Evolutionary conservation across 2,113 vertebrate species (phyloP).

Genomic region (Lates calcarifer): DNA sequence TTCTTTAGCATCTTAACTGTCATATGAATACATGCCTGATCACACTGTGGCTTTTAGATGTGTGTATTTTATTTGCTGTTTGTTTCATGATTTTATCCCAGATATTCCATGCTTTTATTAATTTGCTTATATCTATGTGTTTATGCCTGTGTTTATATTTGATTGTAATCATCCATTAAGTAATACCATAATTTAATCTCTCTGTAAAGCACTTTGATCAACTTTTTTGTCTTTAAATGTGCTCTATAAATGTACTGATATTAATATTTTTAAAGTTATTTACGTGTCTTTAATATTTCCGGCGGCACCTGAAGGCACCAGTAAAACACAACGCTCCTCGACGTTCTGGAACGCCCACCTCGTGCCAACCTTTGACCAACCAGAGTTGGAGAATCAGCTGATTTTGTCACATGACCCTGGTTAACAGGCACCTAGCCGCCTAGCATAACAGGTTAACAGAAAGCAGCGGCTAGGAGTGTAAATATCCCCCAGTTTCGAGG

Average conservation of each 20-base stretch:
- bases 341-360: conserved; percentile 32
- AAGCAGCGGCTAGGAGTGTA: background rate
- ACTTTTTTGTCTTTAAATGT: background rate
- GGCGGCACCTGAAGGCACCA: conserved; percentile 21
- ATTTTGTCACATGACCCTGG: conserved; percentile 81
- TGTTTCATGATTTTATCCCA: too few species aligned
- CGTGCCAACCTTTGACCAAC: conserved; percentile 67
- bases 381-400: conserved; percentile 74
- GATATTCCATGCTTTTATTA: too few species aligned
- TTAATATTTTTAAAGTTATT: background rate
- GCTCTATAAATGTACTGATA: background rate
- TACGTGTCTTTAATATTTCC: background rate
- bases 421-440: conserved; percentile 34
- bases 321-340: too few species aligned
- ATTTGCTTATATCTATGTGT: too few species aligned
- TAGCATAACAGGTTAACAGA: conserved; percentile 53
- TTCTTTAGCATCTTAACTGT: too few species aligned
- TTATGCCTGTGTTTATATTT: too few species aligned
- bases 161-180: too few species aligned
- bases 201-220: too few species aligned
- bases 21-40: too few species aligned
- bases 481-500: background rate
- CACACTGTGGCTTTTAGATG: too few species aligned
- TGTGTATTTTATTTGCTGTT: too few species aligned
- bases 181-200: too few species aligned